Evolutionary conservation across 2,888 invertebrate genomes (phyloP), one percentile per base, ranked within the genome.

Genomic region (Shargacucullia verbasci): DNA sequence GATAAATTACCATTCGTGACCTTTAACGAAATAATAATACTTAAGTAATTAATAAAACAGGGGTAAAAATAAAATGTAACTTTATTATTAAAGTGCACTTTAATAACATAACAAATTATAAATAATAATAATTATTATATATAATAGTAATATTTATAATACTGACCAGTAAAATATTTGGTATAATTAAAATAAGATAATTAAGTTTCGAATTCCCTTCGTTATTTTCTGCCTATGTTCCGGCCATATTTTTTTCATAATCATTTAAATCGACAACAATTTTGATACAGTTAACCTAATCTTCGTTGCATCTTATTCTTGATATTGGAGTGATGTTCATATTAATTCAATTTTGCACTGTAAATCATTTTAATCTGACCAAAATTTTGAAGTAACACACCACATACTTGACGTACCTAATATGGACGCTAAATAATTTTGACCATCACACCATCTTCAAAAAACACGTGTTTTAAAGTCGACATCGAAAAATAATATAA

Each of bases 1-100:
- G n/a, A n/a, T n/a, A n/a, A n/a, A n/a, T n/a, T n/a, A n/a, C n/a
- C n/a, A n/a, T n/a, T n/a, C n/a, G n/a, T n/a, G n/a, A n/a, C n/a
- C n/a, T n/a, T n/a, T n/a, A n/a, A n/a, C n/a, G n/a, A n/a, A n/a
- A n/a, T n/a, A n/a, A n/a, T n/a, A n/a, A n/a, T n/a, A n/a, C n/a
- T n/a, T n/a, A n/a, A n/a, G n/a, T 20, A 20, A 3, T 20, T 20
- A 20, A 20, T 20, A 20, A 20, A 3, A 4, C 20, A 20, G 20
- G 20, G 29, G 7, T 29, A 29, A 43, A 35, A 14, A 56, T 6
- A 11, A 49, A 12, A 27, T 10, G 4, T 20, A 20, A 3, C 5
- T 8, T 14, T n/a, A 43, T 63, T 49, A 70, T 40, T 66, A 58
- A 66, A 8, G 46, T 59, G 46, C 55, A 70, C 57, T 73, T 75